Base-by-base conservation (phyloP, 2,797 vertebrate species). In the Sylvia borin region DNA sequence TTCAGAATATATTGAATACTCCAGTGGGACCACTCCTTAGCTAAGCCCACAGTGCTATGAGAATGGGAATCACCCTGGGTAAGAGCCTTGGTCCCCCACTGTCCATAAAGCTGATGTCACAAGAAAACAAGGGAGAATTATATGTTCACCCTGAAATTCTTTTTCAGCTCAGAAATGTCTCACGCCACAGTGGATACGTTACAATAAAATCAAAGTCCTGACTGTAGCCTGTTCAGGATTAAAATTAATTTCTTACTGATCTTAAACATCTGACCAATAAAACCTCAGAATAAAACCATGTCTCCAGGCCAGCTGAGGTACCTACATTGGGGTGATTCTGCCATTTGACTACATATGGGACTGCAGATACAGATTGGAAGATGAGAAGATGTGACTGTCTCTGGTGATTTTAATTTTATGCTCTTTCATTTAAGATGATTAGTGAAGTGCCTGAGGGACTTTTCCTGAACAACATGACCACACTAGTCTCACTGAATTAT, bases 381-480 rank as follows among this genome's bases (percentile, higher is more conserved):
- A 91, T 58, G 34, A 54, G 82, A 85, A 53, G 25, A 43, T 71
- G 36, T 55, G 40, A 19, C 71, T 80, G 34, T 32, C 36, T 91
- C 43, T 61, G n/a, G 19, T 85, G 48, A 57, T 67, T 83, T 90
- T 72, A 26, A 72, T 80, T 92, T 74, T 61, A 74, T 71, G 21
- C 15, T 13, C 15, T 93, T 92, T 88, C 70, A 85, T 73, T 91
- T 91, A 54, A 85, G 50, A 65, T 27, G 34, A 68, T 92, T 88
- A 61, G 8, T 83, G 53, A 83, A 77, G n/a, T 36, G 57, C 82
- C 74, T 72, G 38, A 14, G n/a, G 82, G 27, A 40, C 55, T 66
- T 83, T 65, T 27, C 16, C 34, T 65, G 72, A 91, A 54, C 50
- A 20, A 83, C 62, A 90, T 74, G 90, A 93, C 82, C 67, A 16